phyloP scores from a whole-genome alignment of 1,140 invertebrate species.

The Araneus ventricosus region DNA sequence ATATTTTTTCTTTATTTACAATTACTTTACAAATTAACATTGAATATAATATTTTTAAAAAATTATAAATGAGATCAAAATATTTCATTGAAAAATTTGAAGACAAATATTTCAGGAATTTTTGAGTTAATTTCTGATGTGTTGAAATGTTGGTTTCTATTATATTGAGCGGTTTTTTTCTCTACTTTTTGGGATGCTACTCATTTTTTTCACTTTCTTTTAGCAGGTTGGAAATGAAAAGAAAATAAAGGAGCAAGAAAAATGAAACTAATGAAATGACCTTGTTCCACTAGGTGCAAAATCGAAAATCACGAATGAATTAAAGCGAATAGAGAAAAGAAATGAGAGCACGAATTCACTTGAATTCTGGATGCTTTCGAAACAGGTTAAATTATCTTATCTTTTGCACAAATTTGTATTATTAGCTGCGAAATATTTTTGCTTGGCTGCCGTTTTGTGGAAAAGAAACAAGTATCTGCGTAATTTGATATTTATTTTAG shows the following conservation, averaged over 20 bases:
- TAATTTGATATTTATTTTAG: background rate
- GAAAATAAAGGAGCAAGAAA: background rate
- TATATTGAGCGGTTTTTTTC: too few species aligned
- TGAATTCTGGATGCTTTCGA: background rate
- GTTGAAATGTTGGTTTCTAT: too few species aligned
- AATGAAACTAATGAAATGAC: background rate
- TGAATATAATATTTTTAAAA: too few species aligned
- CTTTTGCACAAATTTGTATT: background rate
- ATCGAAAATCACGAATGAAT: background rate
- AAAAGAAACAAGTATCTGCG: background rate
- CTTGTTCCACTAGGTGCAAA: background rate
- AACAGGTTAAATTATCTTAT: background rate
- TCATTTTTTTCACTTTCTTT: background rate
- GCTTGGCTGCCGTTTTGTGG: too few species aligned
- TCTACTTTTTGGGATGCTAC: too few species aligned
- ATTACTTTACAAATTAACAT: too few species aligned
- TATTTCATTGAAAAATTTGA: too few species aligned
- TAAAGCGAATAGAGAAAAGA: background rate
- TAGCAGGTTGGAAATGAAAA: background rate
- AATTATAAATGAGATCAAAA: too few species aligned
- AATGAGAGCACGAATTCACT: background rate
- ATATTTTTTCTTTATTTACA: too few species aligned
- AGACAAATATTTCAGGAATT: too few species aligned
- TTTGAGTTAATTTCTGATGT: too few species aligned
- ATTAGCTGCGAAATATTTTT: too few species aligned